These are phyloP conservation scores for Piaya cayana DNA, from an alignment of 2,113 vertebrate species.

Conservation along the genomic window DNA sequence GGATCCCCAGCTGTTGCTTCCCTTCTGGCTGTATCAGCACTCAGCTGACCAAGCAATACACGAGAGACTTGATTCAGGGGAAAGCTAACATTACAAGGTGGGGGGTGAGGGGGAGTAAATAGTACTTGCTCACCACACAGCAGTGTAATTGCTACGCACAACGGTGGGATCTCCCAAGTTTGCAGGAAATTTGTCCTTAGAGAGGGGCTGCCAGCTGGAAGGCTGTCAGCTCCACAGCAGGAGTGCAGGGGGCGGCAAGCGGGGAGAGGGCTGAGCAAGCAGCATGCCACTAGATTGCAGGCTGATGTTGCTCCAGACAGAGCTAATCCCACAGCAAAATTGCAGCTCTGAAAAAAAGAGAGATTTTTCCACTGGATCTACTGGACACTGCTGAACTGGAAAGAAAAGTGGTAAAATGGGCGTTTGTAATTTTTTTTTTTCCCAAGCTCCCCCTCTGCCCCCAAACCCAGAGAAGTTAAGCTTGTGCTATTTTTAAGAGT, in stretches of 20 bases:
- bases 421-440: not conserved
- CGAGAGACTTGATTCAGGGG: not conserved
- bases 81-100: not conserved
- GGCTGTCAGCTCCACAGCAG: not conserved
- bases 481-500: not conserved
- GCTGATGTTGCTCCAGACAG: not conserved
- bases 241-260: fast-evolving
- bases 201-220: not conserved
- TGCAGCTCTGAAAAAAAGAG: not conserved
- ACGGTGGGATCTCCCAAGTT: not conserved
- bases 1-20: not conserved
- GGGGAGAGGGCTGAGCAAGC: not conserved
- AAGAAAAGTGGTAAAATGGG: not conserved
- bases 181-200: not conserved
- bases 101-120: not conserved
- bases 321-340: not conserved
- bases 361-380: not conserved
- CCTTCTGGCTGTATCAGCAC: not conserved
- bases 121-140: not conserved
- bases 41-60: not conserved
- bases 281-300: not conserved
- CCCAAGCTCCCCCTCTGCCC: fast-evolving
- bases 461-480: not conserved
- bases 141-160: not conserved
- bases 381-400: not conserved